Conservation (phyloP, 2,113 vertebrate genomes). For the Cyanoliseus patagonus region DNA sequence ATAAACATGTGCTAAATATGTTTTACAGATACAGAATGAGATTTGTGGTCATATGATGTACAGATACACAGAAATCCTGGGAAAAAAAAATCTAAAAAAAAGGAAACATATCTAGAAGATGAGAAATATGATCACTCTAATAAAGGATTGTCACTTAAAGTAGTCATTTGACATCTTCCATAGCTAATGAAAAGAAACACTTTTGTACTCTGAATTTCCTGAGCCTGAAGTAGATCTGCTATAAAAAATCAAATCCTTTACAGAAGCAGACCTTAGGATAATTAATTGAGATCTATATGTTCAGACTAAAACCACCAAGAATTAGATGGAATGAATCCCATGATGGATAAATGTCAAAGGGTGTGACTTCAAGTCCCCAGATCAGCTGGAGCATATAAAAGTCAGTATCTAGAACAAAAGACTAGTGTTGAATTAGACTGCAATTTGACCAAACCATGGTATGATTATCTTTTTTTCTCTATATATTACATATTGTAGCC, state of each 20-base stretch:
- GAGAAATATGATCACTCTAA: neutral
- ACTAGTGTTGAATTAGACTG: neutral
- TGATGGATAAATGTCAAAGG: neutral
- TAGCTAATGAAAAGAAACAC: neutral
- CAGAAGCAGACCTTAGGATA: neutral
- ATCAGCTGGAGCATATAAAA: neutral
- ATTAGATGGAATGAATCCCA: neutral
- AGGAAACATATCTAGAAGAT: neutral
- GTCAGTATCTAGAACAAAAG: neutral
- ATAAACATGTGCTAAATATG: neutral
- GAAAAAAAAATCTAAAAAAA: neutral
- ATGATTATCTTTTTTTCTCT: neutral
- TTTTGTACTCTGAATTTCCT: neutral
- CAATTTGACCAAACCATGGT: accelerated
- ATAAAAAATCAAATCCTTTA: neutral
- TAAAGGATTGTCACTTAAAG: neutral
- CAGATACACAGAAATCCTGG: neutral
- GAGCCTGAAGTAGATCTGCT: neutral
- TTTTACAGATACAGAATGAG: neutral
- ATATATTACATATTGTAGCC: neutral
- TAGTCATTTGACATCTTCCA: neutral
- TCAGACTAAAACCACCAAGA: neutral
- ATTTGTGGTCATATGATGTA: neutral
- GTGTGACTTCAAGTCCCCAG: neutral
- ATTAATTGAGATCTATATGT: neutral